These are phyloP conservation scores for Vombatus ursinus DNA, from an alignment of 2,113 vertebrate genomes.

Conservation along the genomic window DNA sequence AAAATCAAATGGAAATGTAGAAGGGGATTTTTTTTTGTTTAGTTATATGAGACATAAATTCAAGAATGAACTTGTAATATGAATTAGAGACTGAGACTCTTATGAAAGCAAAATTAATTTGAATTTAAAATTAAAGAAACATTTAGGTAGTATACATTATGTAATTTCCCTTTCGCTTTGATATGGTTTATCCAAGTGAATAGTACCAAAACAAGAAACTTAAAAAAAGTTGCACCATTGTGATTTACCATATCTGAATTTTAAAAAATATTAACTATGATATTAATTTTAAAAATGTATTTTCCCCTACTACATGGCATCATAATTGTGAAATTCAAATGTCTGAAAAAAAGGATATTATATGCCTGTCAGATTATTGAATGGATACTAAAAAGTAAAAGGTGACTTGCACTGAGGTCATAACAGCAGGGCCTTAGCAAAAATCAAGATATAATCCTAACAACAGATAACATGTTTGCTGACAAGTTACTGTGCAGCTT, in stretches of 20 bases:
- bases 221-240: background rate
- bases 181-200: background rate
- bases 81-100: background rate
- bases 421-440: background rate
- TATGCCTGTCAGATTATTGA: constrained; percentile 17
- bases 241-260: background rate
- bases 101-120: background rate
- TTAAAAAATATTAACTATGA: background rate
- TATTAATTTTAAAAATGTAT: constrained; percentile 10
- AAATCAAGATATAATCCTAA: constrained; percentile 60
- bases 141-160: background rate
- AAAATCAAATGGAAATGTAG: background rate
- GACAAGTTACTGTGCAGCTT: constrained; percentile 73
- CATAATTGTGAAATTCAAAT: constrained; percentile 24
- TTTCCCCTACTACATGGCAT: background rate
- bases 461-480: constrained; percentile 78
- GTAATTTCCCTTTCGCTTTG: background rate
- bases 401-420: background rate
- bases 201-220: background rate
- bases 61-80: background rate
- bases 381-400: constrained; percentile 37
- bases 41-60: background rate
- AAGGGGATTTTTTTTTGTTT: background rate
- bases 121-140: background rate
- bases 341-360: constrained; percentile 7